Evolutionary conservation across 2,797 vertebrate species (phyloP).

Genomic region (Molossus alvarezi): DNA sequence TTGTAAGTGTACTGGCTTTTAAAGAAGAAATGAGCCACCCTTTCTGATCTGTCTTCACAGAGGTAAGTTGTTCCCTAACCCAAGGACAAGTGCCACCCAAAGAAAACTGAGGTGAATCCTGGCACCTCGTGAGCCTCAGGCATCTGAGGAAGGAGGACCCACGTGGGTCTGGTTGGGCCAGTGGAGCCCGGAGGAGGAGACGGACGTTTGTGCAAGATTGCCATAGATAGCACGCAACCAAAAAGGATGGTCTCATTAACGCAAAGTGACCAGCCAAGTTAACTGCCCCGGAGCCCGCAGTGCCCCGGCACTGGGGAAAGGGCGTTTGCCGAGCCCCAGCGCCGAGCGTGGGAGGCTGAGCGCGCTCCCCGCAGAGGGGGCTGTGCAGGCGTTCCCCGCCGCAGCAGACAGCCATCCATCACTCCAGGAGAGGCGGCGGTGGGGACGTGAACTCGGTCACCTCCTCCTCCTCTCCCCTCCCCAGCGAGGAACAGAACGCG

Average conservation of each 20-base stretch:
- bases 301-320: not conserved
- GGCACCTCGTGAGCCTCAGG: not conserved
- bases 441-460: conserved; percentile 74
- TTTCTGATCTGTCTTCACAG: not conserved
- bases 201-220: not conserved
- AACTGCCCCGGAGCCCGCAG: not conserved
- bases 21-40: not conserved
- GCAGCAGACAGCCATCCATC: conserved; percentile 72
- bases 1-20: not conserved
- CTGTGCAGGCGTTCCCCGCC: conserved; percentile 53
- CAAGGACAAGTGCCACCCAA: not conserved
- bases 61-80: not conserved
- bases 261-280: not conserved
- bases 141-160: not conserved
- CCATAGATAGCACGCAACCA: not conserved
- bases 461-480: conserved; percentile 41
- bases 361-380: conserved; percentile 55
- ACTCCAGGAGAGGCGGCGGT: conserved; percentile 22
- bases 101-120: not conserved
- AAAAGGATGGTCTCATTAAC: not conserved
- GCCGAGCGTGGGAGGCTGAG: conserved; percentile 62
- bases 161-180: not conserved
- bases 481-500: conserved; percentile 12
- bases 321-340: not conserved
- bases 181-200: not conserved